Percentiles rank a stretch among this genome's conserved stretches.
Conservation (phyloP, 2,888 invertebrate species). For the Leptopilina myrica region DNA sequence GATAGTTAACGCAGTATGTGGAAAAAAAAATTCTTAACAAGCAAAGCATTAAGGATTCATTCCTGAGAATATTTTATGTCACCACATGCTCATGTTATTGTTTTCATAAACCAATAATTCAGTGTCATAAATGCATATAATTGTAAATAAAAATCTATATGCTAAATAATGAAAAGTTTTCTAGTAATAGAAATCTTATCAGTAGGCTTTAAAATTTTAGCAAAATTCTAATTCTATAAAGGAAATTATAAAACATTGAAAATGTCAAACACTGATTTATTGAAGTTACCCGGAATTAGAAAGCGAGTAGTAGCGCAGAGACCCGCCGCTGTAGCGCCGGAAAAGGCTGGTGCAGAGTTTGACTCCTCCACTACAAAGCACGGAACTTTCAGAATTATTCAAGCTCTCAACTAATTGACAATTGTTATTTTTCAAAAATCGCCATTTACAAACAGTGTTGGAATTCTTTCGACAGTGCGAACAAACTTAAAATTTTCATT, state of each 20-base stretch:
- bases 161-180: no score
- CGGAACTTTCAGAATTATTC: constrained; percentile 35
- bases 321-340: constrained; percentile 67
- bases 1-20: neutral
- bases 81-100: neutral
- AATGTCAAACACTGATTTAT: constrained; percentile 4
- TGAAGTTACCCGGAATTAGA: constrained; percentile 80
- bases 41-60: neutral
- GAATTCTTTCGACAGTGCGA: no score
- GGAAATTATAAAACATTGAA: neutral
- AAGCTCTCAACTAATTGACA: neutral
- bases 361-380: constrained; percentile 75
- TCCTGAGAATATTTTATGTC: neutral
- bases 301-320: constrained; percentile 79
- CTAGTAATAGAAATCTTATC: no score
- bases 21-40: neutral
- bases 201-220: no score
- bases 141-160: neutral
- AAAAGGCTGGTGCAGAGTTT: constrained; percentile 73
- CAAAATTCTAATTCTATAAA: neutral
- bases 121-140: neutral
- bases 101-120: neutral
- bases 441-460: neutral
- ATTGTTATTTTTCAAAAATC: neutral
- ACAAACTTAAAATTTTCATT: neutral